Percentiles rank a stretch among this genome's conserved stretches.
phyloP scores from a whole-genome alignment of 2,113 vertebrate species.

The Datnioides undecimradiatus region DNA sequence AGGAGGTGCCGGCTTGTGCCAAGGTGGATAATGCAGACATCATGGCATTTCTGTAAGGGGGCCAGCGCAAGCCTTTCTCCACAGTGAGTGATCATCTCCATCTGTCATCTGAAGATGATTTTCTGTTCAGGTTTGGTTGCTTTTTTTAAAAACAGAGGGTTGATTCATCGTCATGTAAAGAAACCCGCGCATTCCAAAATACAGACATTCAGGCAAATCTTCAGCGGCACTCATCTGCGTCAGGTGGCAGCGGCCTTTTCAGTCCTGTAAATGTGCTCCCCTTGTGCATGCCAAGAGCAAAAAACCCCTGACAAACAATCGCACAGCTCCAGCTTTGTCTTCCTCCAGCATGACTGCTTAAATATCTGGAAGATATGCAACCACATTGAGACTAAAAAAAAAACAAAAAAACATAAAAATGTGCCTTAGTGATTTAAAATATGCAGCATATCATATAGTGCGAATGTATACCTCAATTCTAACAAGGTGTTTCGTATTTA shows the following conservation, averaged over 20 bases:
- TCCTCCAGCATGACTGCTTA: background rate
- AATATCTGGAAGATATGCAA: conserved; percentile 12
- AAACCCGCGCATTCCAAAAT: background rate
- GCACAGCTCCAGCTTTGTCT: conserved; percentile 30
- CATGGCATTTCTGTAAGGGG: conserved; percentile 56
- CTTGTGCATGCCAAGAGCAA: conserved; percentile 25
- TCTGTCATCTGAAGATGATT: conserved; percentile 57
- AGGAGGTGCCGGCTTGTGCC: conserved; percentile 29
- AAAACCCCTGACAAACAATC: conserved; percentile 38
- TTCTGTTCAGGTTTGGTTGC: conserved; percentile 13
- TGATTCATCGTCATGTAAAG: conserved; percentile 34
- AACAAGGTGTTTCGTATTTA: background rate
- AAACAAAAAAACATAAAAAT: background rate
- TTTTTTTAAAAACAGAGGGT: conserved; percentile 4
- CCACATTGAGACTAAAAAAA: background rate
- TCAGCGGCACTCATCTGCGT: conserved; percentile 34
- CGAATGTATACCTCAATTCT: background rate
- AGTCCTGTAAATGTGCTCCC: conserved; percentile 24
- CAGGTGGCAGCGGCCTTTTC: conserved; percentile 47
- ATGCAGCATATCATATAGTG: background rate
- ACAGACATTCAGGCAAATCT: conserved; percentile 44
- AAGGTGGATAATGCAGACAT: conserved; percentile 64
- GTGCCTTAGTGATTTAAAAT: background rate
- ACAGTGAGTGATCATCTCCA: conserved; percentile 59
- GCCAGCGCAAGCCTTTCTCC: conserved; percentile 59